These are phyloP conservation scores for Lutjanus argentimaculatus DNA, from an alignment of 2,797 vertebrate species.

Conservation along the genomic window DNA sequence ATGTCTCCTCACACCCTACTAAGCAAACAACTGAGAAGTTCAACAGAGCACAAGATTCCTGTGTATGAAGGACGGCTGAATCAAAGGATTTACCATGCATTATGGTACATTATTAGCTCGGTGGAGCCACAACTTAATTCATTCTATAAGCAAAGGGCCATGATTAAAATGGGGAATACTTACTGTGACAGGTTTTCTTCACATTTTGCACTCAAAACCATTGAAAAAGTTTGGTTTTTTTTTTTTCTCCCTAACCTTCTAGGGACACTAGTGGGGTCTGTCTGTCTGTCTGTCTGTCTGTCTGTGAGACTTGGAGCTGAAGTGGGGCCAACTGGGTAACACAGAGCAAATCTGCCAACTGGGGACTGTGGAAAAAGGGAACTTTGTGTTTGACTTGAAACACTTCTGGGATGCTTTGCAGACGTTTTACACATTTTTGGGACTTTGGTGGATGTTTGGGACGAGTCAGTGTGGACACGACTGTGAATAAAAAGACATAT, in stretches of 20 bases:
- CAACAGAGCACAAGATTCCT: constrained; percentile 31
- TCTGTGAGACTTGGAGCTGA: constrained; percentile 47
- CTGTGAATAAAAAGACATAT: constrained; percentile 71
- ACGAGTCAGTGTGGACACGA: constrained; percentile 64
- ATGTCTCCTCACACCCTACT: constrained; percentile 12
- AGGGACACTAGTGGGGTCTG: constrained; percentile 54
- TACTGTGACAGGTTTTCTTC: constrained; percentile 83
- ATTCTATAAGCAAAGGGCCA: constrained; percentile 68
- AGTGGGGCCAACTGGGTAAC: constrained; percentile 53
- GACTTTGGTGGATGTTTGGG: constrained; percentile 76
- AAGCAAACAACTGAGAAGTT: constrained; percentile 24
- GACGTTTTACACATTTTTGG: constrained; percentile 79
- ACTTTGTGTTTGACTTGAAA: constrained; percentile 83
- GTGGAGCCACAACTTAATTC: constrained; percentile 27
- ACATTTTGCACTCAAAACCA: constrained; percentile 78
- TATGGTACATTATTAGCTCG: constrained; percentile 58
- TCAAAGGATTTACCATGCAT: constrained; percentile 69
- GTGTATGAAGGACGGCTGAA: constrained; percentile 11
- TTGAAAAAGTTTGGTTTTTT: constrained; percentile 28
- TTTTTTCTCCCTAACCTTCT: constrained; percentile 49
- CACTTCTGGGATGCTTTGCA: constrained; percentile 88
- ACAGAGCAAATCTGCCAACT: constrained; percentile 65
- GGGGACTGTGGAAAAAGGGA: constrained; percentile 68
- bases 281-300: constrained; percentile 32
- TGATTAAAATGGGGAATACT: constrained; percentile 81